Evolutionary conservation across 2,888 invertebrate species (phyloP).

Genomic region (Agrenia bidenticulata): DNA sequence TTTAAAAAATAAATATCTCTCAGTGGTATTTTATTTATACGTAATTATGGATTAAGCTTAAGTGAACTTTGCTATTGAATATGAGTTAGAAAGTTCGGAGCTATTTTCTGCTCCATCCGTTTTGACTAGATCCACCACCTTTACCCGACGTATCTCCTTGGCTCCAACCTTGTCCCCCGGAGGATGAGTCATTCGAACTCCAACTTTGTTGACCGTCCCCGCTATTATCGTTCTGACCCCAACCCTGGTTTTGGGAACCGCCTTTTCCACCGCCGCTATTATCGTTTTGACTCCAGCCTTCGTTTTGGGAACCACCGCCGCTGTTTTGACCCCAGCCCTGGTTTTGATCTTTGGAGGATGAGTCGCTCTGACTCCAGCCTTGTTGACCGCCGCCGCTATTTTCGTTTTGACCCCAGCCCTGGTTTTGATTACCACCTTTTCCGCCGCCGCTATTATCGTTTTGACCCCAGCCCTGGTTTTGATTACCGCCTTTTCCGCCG

Average conservation of each 20-base stretch:
- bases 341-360: slow-evolving; percentile 2
- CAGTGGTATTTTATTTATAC: too few relatives aligned
- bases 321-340: slow-evolving; percentile 1
- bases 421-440: not conserved
- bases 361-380: slow-evolving; percentile 14
- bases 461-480: slow-evolving; percentile 11
- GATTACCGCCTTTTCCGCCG: not conserved
- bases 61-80: too few relatives aligned
- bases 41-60: too few relatives aligned
- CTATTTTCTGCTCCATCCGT: too few relatives aligned
- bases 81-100: too few relatives aligned
- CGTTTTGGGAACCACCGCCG: slow-evolving; percentile 1
- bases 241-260: not conserved
- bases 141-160: too few relatives aligned
- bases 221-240: not conserved
- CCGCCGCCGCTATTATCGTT: not conserved
- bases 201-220: too few relatives aligned
- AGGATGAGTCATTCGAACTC: too few relatives aligned
- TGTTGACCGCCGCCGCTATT: slow-evolving; percentile 1
- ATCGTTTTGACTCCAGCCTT: slow-evolving; percentile 1
- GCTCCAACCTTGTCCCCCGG: too few relatives aligned
- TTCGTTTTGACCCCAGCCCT: not conserved
- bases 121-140: too few relatives aligned
- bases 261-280: not conserved
- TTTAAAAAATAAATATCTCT: too few relatives aligned